A percentile compares a stretch with the other conserved stretches of the same genome.
Conservation (phyloP, 92 coral and sea anemone genomes). For the Scolanthus callimorphus region DNA sequence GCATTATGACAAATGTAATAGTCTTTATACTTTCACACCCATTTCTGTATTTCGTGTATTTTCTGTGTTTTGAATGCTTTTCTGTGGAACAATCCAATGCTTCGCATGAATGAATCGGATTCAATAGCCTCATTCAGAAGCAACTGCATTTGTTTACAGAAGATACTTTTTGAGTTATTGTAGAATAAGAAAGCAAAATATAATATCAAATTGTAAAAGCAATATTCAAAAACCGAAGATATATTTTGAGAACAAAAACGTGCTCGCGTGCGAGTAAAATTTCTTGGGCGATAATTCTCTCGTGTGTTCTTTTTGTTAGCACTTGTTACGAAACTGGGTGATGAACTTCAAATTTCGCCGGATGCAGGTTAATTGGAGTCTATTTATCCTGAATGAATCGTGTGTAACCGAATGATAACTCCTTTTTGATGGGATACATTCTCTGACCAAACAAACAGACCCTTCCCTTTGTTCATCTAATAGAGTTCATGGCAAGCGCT, state of each 20-base stretch:
- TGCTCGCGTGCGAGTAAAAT: background rate
- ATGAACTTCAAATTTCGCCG: conserved; percentile 46
- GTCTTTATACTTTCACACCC: no score
- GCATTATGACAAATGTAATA: no score
- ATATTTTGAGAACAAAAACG: background rate
- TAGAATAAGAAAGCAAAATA: background rate
- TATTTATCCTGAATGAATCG: conserved; percentile 71
- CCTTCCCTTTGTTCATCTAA: conserved; percentile 47
- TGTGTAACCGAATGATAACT: conserved; percentile 52
- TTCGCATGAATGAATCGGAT: no score
- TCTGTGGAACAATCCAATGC: no score
- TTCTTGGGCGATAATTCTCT: background rate
- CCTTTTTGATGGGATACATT: conserved; percentile 44
- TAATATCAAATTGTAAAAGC: no score
- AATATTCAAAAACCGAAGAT: no score
- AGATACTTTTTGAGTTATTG: background rate
- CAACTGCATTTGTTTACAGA: background rate
- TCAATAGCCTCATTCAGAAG: background rate
- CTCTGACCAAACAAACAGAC: conserved; percentile 69
- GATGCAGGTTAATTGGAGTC: conserved; percentile 71
- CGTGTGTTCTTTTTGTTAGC: conserved; percentile 11
- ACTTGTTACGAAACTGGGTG: conserved; percentile 14
- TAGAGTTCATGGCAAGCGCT: conserved; percentile 44
- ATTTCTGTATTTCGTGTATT: no score
- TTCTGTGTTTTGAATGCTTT: no score